phyloP scores from a whole-genome alignment of 1,140 invertebrate genomes.

The Teleogryllus occipitalis region DNA sequence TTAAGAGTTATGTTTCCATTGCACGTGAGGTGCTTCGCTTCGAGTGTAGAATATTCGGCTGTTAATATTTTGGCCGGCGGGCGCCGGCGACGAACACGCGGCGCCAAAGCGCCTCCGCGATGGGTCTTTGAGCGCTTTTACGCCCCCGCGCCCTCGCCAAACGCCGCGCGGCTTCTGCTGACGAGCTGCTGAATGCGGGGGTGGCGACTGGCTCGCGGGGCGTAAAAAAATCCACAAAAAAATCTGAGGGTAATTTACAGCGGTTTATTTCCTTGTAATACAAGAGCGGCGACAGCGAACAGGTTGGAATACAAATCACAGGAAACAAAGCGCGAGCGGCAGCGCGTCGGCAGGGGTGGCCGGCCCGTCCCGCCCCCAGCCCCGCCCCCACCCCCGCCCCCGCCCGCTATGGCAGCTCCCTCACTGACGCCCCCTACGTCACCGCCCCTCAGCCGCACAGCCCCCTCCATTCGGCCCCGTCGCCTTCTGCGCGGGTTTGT shows the following conservation, averaged over 20 bases:
- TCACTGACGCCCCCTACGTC: too few relatives aligned
- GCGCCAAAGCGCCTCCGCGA: background rate
- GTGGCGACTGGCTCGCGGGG: background rate
- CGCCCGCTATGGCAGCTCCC: too few relatives aligned
- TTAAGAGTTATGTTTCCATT: too few relatives aligned
- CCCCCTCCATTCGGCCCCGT: too few relatives aligned
- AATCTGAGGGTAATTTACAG: constrained; percentile 13
- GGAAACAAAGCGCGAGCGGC: background rate
- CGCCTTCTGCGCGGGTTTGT: too few relatives aligned
- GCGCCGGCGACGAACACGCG: background rate
- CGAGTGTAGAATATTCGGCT: background rate
- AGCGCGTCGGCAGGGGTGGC: background rate
- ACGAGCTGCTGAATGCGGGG: background rate
- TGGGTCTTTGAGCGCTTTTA: background rate
- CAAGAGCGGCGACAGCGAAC: constrained; percentile 12
- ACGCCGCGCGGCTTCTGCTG: background rate
- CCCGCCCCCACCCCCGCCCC: too few relatives aligned
- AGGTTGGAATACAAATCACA: constrained; percentile 17
- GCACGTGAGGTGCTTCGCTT: too few relatives aligned
- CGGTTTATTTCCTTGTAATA: constrained; percentile 12
- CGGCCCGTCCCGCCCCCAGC: too few relatives aligned
- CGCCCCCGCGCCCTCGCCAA: background rate
- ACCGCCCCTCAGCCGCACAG: too few relatives aligned
- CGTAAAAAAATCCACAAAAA: background rate
- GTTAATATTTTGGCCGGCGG: background rate